Evolutionary conservation across 2,113 vertebrate species (phyloP).

Genomic region (Lampris megalopsis): DNA sequence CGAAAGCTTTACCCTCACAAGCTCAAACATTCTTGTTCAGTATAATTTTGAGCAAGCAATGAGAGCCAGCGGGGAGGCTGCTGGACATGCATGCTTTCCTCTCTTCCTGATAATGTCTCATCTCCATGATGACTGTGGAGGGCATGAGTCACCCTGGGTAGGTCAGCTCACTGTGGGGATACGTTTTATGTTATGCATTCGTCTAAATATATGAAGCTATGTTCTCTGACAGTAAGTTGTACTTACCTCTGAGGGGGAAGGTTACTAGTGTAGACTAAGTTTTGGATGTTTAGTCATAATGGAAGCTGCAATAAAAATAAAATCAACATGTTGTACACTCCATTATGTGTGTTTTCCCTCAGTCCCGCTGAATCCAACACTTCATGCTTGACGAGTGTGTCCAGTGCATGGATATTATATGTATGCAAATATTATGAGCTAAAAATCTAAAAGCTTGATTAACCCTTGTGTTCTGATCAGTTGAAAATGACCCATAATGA

Average conservation of each 20-base stretch:
- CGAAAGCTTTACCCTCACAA: constrained; percentile 5
- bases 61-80: background rate
- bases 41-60: constrained; percentile 1
- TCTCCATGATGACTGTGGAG: constrained; percentile 38
- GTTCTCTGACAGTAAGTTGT: constrained; percentile 42
- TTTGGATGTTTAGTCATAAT: constrained; percentile 31
- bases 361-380: no score
- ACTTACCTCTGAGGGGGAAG: constrained; percentile 26
- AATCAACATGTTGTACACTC: constrained; percentile 8
- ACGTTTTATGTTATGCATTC: constrained; percentile 35
- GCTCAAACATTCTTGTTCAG: constrained; percentile 5
- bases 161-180: constrained; percentile 31
- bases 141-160: constrained; percentile 49
- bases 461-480: no score
- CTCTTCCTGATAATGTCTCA: constrained; percentile 37
- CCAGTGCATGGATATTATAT: no score
- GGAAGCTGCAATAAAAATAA: constrained; percentile 29
- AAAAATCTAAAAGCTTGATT: no score
- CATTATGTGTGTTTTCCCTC: constrained; percentile 3
- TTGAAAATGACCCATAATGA: no score
- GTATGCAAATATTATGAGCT: no score
- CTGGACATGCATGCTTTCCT: constrained; percentile 21
- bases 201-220: constrained; percentile 24
- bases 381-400: no score
- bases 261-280: constrained; percentile 44